Percentiles rank a stretch among this genome's conserved stretches.
Evolutionary conservation across 2,797 vertebrate species (phyloP).

Genomic region (Acanthis flammea): DNA sequence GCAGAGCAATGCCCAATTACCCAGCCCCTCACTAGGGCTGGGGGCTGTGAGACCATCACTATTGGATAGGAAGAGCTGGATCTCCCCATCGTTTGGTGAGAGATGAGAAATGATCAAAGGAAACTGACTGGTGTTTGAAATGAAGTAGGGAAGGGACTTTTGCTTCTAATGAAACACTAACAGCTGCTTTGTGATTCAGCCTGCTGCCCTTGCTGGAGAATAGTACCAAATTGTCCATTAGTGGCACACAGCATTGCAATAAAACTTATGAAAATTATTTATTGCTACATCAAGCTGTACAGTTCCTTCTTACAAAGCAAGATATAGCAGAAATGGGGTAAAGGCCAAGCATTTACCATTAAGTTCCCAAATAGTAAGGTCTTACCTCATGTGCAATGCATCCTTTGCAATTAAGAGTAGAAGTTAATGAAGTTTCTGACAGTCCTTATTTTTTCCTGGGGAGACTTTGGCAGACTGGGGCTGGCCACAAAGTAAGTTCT

Average conservation of each 20-base stretch:
- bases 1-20: slow-evolving; percentile 16
- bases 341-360: slow-evolving; percentile 12
- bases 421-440: slow-evolving; percentile 52
- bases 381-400: background rate
- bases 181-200: slow-evolving; percentile 6
- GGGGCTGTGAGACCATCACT: background rate
- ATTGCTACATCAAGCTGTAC: slow-evolving; percentile 15
- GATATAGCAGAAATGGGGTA: background rate
- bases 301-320: background rate
- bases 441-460: background rate
- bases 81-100: slow-evolving; percentile 10
- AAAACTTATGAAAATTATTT: slow-evolving; percentile 58
- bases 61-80: background rate
- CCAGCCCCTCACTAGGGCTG: background rate
- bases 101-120: slow-evolving; percentile 21
- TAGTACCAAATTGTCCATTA: slow-evolving; percentile 27
- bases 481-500: background rate
- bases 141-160: background rate
- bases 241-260: background rate
- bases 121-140: slow-evolving; percentile 15
- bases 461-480: background rate
- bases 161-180: slow-evolving; percentile 31
- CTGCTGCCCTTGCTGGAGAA: background rate
- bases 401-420: slow-evolving; percentile 14
- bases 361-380: slow-evolving; percentile 2